Base-by-base conservation (phyloP, 1,140 invertebrate species). In the Micrasema minimum region DNA sequence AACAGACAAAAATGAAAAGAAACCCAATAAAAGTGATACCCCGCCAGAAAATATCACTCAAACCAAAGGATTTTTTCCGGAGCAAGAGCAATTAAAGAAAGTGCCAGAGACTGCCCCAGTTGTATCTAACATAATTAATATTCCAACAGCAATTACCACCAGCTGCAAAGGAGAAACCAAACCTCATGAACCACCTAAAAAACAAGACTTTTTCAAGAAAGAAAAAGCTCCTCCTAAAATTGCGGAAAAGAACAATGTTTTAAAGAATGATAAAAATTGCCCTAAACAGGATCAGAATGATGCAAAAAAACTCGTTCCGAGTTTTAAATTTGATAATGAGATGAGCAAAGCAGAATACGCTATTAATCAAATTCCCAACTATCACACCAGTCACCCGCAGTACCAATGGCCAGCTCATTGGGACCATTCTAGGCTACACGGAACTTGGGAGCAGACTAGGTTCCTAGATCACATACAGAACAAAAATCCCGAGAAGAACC, bases 341-440 rank as follows among this genome's bases (percentile, higher is more conserved):
- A 76, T 87, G 3, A 82, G 85, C 1, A 86, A 85, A 76, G 77
- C 83, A 0, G 85, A 86, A 55, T 86, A 85, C 71, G 79, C 84
- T 0, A 85, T 89, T 78, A 88, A 88, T 75, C 85, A 88, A 71
- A 85, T 88, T 64, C 85, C 86, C 0, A 88, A 88, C 73, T 88
- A 88, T 70, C 86, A 88, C 71, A 84, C 87, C 11, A 80, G 86
- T 0, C 87, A 81, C 78, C 78, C 84, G 0, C 87, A 89, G 72
- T 89, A 89, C 66, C 85, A 86, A 76, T 88, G 88, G 82, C 85
- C 88, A 72, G 83, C 84, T 4, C 61, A 65, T 23, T 90, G 88
- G 88, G 87, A 89, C 66, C 80, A 79, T 2, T 81, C 86, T 35
- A 71, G 82, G 12, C 66, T 83, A n/a, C 82, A 81, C 55, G 77